Evolutionary conservation across 2,797 vertebrate species (phyloP), one percentile per base, ranked within the genome.

Genomic region (Crotalus adamanteus): DNA sequence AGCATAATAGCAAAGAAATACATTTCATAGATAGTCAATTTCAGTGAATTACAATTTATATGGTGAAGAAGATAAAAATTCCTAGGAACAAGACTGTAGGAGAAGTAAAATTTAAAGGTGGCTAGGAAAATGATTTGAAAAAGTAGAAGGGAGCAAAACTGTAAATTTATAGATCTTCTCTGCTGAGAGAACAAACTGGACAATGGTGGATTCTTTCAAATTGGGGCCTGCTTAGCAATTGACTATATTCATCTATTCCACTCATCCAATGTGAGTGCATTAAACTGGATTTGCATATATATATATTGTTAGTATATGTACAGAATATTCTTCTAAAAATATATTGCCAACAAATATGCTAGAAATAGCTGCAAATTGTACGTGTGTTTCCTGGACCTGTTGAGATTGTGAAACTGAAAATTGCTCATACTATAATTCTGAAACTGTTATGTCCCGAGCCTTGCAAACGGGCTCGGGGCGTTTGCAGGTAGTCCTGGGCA

Each of bases 281-380:
- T 91, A 51, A 25, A 91, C 57, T 1, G 91, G 91, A 92, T 91
- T 53, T 11, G 55, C 26, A 47, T 47, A 47, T 47, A 47, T 47
- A 47, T 47, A 88, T 88, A 91, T 4, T 83, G 28, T 69, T 47
- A 59, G 55, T 0, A 25, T 28, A 60, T 85, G 91, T 47, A 86
- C 60, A 90, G 16, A n/a, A 87, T 87, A 59, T 78, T 91, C 47
- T 85, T 89, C 89, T 53, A 31, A 61, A 83, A 89, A 92, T 88
- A 85, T 25, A 90, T 47, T 25, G 11, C 16, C 65, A 42, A 22
- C 90, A 53, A 90, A 88, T 12, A 60, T 86, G 42, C 13, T 87
- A 60, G 61, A 83, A 22, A 20, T 83, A 88, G n/a, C 9, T 88
- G 8, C 28, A 37, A 83, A 83, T 47, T 88, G 31, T 56, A 20